Conservation (phyloP, 2,888 invertebrate genomes). For the Rotaria sp. region DNA sequence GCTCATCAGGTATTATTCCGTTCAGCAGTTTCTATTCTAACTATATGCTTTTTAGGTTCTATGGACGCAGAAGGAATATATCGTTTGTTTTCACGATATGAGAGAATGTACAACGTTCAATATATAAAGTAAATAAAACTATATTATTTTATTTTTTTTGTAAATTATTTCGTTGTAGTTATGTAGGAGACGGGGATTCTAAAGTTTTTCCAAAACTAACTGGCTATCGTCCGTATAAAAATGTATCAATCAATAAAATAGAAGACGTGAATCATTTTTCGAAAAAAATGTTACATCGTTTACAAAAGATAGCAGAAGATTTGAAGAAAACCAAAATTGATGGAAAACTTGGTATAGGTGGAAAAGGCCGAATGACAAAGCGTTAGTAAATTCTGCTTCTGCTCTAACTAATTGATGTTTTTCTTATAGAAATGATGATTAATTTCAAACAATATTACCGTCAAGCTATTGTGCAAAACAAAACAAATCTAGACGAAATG, state of each 20-base stretch:
- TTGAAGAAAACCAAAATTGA: neutral
- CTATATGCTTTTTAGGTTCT: neutral
- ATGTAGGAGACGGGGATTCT: neutral
- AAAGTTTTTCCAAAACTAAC: neutral
- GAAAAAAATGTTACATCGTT: neutral
- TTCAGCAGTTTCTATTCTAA: neutral
- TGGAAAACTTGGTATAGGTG: neutral
- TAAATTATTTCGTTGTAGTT: neutral
- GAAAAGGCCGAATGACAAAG: neutral
- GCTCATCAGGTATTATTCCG: neutral
- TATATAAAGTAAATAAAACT: neutral
- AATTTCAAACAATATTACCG: too few species aligned
- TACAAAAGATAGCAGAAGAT: neutral
- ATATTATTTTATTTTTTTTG: neutral
- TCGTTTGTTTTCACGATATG: neutral
- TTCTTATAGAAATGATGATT: neutral
- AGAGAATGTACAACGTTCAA: neutral
- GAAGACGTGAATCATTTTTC: neutral
- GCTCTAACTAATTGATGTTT: neutral
- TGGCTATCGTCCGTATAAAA: neutral
- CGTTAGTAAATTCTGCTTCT: neutral
- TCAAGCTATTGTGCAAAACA: neutral
- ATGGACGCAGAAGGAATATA: neutral
- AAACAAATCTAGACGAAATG: neutral
- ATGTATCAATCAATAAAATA: neutral